Conservation (phyloP, 2,113 vertebrate genomes). For the Nerophis lumbriciformis region DNA sequence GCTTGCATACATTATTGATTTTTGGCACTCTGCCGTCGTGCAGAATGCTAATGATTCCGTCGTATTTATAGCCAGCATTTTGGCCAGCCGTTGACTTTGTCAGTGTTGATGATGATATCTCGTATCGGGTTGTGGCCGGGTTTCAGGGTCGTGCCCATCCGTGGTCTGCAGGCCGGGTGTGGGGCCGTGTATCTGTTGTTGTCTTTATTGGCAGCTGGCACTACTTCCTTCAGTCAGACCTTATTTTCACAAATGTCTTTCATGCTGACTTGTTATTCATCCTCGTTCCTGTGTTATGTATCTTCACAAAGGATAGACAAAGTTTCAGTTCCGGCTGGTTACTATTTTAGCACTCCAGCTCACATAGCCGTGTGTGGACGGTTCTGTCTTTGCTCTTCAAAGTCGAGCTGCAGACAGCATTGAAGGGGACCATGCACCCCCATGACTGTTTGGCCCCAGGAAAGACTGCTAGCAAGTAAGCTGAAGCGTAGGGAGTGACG, state of each 20-base stretch:
- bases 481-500: too few relatives aligned
- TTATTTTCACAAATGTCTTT: slow-evolving; percentile 13
- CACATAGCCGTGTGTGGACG: neutral
- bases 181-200: slow-evolving; percentile 6
- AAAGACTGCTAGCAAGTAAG: too few relatives aligned
- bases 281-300: neutral
- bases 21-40: slow-evolving; percentile 27
- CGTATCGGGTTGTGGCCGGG: slow-evolving; percentile 9
- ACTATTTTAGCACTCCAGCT: neutral
- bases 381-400: neutral
- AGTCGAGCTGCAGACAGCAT: neutral
- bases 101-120: slow-evolving; percentile 30
- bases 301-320: neutral
- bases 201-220: slow-evolving; percentile 22
- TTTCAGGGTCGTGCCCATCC: slow-evolving; percentile 39
- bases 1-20: slow-evolving; percentile 66
- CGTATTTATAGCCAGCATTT: slow-evolving; percentile 55
- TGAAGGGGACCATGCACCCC: too few relatives aligned
- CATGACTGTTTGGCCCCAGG: too few relatives aligned
- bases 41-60: slow-evolving; percentile 42
- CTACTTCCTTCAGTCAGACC: slow-evolving; percentile 16
- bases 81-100: slow-evolving; percentile 26
- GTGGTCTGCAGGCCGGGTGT: slow-evolving; percentile 11
- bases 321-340: neutral
- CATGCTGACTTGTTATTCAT: neutral